Conservation (phyloP, 2,797 vertebrate species). For the Spheniscus humboldti region DNA sequence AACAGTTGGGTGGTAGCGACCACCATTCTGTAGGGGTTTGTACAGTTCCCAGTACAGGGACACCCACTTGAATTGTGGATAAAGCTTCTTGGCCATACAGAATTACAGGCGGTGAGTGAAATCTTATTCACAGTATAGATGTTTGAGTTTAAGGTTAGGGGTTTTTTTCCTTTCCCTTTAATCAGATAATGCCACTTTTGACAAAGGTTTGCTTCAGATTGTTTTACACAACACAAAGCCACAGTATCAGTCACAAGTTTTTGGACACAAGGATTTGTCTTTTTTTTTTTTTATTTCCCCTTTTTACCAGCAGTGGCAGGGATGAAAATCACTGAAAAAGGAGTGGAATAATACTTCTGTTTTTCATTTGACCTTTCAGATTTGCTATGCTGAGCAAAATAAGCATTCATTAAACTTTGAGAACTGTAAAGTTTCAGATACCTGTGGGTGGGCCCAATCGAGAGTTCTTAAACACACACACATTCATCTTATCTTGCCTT, state of each 20-base stretch:
- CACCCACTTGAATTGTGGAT: neutral
- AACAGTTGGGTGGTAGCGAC: neutral
- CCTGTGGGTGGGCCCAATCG: neutral
- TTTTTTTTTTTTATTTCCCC: too few species aligned
- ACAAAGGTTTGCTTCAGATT: neutral
- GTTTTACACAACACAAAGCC: neutral
- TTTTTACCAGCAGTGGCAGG: neutral
- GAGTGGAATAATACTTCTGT: neutral
- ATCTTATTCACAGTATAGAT: neutral
- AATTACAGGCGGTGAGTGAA: neutral
- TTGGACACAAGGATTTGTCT: neutral
- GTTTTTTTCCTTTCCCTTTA: neutral
- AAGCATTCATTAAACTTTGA: constrained; percentile 37
- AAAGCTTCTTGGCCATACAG: neutral
- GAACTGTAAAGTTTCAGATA: neutral
- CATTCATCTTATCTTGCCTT: constrained; percentile 33
- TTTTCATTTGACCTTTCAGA: constrained; percentile 30
- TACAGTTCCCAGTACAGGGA: neutral
- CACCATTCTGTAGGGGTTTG: rapidly evolving
- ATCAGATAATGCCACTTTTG: neutral
- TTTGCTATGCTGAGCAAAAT: neutral
- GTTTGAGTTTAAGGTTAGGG: neutral
- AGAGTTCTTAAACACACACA: neutral
- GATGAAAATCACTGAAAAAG: neutral
- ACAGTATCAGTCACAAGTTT: neutral